phyloP scores from a whole-genome alignment of 2,888 invertebrate genomes.

The Chrysina gloriosa region DNA sequence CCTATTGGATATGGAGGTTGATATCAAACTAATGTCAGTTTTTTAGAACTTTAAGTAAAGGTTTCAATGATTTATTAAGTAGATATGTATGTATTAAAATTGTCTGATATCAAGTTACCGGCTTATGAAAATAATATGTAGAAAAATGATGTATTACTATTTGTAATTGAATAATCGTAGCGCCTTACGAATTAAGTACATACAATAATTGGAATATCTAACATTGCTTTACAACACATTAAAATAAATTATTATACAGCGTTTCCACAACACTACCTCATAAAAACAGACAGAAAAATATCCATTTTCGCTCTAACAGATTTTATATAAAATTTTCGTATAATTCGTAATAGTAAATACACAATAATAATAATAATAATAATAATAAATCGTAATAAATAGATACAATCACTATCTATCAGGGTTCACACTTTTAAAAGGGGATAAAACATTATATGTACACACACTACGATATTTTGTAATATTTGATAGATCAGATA shows the following conservation, averaged over 20 bases:
- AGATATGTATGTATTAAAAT: no score
- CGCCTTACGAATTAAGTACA: constrained; percentile 4
- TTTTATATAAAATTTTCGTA: background rate
- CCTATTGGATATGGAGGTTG: no score
- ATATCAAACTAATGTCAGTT: no score
- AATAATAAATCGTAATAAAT: background rate
- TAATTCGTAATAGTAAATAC: constrained; percentile 21
- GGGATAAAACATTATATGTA: constrained; percentile 34
- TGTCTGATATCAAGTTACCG: no score
- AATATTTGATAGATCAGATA: constrained; percentile 2
- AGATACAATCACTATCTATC: constrained; percentile 28
- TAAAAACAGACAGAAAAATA: constrained; percentile 25
- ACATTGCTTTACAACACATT: constrained; percentile 7
- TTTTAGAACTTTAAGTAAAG: no score
- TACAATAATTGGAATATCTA: constrained; percentile 15
- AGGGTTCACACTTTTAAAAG: constrained; percentile 14
- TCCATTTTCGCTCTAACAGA: constrained; percentile 20
- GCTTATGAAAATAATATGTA: background rate
- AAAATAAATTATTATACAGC: constrained; percentile 12
- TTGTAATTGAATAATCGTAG: background rate
- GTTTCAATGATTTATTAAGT: no score
- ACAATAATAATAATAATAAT: constrained; percentile 15
- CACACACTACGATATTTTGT: constrained; percentile 11
- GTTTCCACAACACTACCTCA: constrained; percentile 7
- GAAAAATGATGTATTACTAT: no score